phyloP scores from a whole-genome alignment of 2,888 invertebrate genomes.

The Phasia obesa region DNA sequence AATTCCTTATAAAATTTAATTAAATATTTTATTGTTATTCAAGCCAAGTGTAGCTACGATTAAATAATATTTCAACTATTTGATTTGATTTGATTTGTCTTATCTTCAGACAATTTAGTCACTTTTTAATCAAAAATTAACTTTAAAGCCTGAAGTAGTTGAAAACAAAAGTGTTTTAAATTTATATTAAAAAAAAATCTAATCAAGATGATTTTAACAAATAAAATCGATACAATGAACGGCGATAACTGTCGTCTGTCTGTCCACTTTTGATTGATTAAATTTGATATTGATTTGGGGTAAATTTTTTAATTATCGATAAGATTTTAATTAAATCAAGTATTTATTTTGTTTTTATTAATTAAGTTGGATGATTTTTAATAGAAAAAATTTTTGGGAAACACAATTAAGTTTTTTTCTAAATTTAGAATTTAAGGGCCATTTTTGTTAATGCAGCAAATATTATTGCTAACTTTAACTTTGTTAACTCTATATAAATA shows the following conservation, averaged over 20 bases:
- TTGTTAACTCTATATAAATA: too few species aligned
- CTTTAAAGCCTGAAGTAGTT: neutral
- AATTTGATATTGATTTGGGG: constrained; percentile 15
- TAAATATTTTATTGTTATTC: too few species aligned
- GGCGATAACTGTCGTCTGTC: neutral
- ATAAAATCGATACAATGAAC: constrained; percentile 5
- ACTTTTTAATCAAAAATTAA: neutral
- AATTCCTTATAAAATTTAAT: too few species aligned
- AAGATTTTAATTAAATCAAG: neutral
- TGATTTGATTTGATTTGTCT: constrained; percentile 2
- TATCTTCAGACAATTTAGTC: neutral
- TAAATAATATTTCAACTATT: neutral
- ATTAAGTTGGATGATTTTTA: neutral
- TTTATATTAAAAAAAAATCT: constrained; percentile 8
- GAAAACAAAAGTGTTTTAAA: neutral
- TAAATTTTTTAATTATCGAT: neutral
- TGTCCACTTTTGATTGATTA: neutral
- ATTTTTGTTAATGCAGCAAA: too few species aligned
- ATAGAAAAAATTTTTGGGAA: too few species aligned
- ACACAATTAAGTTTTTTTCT: too few species aligned
- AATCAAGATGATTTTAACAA: neutral
- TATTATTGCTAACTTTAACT: too few species aligned
- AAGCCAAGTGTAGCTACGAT: neutral
- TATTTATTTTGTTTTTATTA: neutral
- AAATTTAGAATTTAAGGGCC: too few species aligned